phyloP scores from a whole-genome alignment of 2,113 vertebrate genomes.

The Chrysemys picta region DNA sequence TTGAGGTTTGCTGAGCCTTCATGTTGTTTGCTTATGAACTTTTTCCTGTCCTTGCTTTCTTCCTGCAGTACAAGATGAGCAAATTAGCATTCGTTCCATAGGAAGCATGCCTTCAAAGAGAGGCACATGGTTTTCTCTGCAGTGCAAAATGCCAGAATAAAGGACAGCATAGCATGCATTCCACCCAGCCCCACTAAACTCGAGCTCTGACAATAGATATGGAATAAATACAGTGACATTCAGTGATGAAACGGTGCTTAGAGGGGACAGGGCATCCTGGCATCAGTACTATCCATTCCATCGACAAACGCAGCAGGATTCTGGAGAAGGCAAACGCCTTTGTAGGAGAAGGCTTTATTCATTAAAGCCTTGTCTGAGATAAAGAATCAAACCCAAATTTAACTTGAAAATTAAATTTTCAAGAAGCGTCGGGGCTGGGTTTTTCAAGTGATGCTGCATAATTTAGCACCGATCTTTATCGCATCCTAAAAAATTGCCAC shows the following conservation, averaged over 20 bases:
- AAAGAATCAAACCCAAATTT: constrained; percentile 39
- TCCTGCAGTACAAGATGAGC: background rate
- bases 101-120: no score
- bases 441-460: constrained; percentile 42
- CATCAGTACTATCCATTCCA: background rate
- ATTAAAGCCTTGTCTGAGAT: constrained; percentile 33
- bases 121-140: background rate
- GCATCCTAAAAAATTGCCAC: background rate
- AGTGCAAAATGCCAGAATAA: background rate
- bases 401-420: constrained; percentile 54
- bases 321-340: background rate
- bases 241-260: background rate
- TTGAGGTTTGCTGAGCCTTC: background rate
- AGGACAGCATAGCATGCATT: background rate
- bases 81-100: background rate
- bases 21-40: rapidly evolving
- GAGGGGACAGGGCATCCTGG: background rate
- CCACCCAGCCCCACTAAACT: background rate
- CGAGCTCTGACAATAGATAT: background rate
- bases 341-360: background rate
- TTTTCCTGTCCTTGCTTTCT: background rate
- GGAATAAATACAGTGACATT: background rate
- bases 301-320: background rate
- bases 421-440: constrained; percentile 10
- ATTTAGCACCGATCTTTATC: constrained; percentile 66